Base-by-base conservation (phyloP, 2,888 invertebrate genomes). In the Apotomis capreana region DNA sequence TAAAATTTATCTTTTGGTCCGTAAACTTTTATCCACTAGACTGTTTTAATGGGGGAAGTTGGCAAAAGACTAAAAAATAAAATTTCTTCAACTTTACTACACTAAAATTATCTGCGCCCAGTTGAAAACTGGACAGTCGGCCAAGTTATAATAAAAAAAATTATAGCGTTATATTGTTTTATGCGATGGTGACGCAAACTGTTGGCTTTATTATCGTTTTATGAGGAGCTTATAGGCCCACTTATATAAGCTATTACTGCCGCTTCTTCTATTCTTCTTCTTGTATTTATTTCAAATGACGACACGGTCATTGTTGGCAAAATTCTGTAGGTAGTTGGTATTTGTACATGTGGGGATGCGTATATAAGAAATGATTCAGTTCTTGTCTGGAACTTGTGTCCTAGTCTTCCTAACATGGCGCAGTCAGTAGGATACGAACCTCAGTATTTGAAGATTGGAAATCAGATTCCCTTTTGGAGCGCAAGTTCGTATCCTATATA, bases 131-230 rank as follows among this genome's bases (percentile, higher is more conserved):
- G 44, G 61, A 49, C 67, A 55, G 49, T 13, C 57, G 44, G 44
- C 51, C 49, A 67, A 57, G 51, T 36, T 6, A 49, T 62, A 68
- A 51, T 68, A 62, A 71, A 65, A 57, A 37, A 6, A 12, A 67
- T 67, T 67, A 67, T 67, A n/a, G 61, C 5, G 67, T 58, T 57
- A 40, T 68, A 52, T 58, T 67, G 26, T 68, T 68, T 71, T 68
- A 62, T 55, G 49, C 15, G 63, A 37, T 68, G 67, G 67, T 44
- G 57, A 67, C 61, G 57, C 51, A 68, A 51, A 61, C 55, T 67
- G 55, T 57, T 68, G 61, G 55, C 44, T 70, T 70, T 71, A 71
- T 57, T 54, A 51, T 13, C 10, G 54, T 71, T 71, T 61, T 67
- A 71, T 61, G 54, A n/a, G n/a, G 37, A 40, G 26, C 57, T 67